Conservation (phyloP, 2,113 vertebrate species). For the Gorsachius goisagi region DNA sequence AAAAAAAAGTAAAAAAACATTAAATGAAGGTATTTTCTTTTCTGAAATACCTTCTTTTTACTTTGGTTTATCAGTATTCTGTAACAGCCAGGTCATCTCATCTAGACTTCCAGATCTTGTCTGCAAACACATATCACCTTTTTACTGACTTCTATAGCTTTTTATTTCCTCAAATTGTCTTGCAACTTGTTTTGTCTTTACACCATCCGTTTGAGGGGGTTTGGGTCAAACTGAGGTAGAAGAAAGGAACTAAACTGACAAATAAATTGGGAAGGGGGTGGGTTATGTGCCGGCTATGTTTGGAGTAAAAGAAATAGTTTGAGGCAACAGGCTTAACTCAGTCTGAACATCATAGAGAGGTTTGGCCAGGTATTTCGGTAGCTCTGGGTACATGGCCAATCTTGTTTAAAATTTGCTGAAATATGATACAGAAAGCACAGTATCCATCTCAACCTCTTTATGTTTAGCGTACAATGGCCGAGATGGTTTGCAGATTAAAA, state of each 20-base stretch:
- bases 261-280: background rate
- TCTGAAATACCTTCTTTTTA: background rate
- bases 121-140: background rate
- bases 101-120: background rate
- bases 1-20: background rate
- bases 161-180: background rate
- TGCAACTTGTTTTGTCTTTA: background rate
- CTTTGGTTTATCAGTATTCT: background rate
- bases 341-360: background rate
- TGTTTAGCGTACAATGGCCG: background rate
- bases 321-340: background rate
- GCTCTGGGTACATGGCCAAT: background rate
- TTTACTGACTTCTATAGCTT: background rate
- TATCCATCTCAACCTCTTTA: background rate
- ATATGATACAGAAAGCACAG: fast-evolving
- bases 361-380: background rate
- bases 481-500: background rate
- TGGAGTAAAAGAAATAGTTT: background rate
- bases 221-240: background rate
- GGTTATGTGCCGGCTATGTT: background rate
- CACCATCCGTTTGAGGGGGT: background rate
- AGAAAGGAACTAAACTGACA: background rate
- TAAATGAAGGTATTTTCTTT: background rate
- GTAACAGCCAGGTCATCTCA: background rate
- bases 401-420: background rate